Evolutionary conservation across 2,113 vertebrate genomes (phyloP).

Genomic region (Bos indicus): DNA sequence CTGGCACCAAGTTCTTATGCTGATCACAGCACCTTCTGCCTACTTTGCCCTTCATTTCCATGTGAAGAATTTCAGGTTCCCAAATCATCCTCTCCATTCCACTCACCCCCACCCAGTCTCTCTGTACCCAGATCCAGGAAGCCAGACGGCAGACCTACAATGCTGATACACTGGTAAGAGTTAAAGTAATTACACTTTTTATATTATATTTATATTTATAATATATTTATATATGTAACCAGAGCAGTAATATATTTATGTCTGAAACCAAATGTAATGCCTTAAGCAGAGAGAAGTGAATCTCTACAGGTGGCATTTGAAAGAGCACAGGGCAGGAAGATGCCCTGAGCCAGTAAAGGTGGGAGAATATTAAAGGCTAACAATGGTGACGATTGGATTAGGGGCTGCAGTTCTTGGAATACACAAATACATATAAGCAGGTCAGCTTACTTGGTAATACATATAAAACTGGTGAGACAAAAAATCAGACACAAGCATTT

Average conservation of each 20-base stretch:
- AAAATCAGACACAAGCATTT: neutral
- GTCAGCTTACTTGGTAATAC: neutral
- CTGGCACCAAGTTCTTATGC: neutral
- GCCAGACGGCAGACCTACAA: neutral
- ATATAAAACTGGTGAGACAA: neutral
- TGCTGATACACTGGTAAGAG: neutral
- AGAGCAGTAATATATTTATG: neutral
- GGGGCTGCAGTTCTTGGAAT: neutral
- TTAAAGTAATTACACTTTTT: neutral
- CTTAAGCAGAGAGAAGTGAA: neutral
- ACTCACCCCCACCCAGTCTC: neutral
- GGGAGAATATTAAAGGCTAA: neutral
- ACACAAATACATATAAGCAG: neutral
- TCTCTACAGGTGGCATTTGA: neutral
- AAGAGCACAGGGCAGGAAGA: neutral
- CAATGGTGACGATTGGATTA: neutral
- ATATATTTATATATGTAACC: neutral
- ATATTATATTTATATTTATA: neutral
- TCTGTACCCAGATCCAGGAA: neutral
- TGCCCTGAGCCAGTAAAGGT: neutral
- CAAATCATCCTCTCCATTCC: neutral
- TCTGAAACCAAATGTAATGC: neutral
- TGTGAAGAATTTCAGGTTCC: neutral
- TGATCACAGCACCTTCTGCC: neutral
- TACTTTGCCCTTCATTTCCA: neutral